A percentile compares a stretch with the other conserved stretches of the same genome.
These are phyloP conservation scores for Thymelicus lineola DNA, from an alignment of 2,888 invertebrate species.

Conservation along the genomic window DNA sequence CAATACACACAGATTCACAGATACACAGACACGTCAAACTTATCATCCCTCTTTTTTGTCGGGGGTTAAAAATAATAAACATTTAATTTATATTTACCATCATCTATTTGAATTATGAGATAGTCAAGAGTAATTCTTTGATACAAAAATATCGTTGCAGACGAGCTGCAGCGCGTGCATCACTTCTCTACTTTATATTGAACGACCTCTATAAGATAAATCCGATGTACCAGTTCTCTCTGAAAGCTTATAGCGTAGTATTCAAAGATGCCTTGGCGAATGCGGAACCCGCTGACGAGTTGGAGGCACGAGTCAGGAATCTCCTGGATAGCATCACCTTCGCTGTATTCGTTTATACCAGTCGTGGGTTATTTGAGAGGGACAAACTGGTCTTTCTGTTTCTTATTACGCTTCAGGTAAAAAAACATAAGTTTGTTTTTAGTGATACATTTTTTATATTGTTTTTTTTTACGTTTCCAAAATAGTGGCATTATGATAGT, in stretches of 20 bases:
- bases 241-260: slow-evolving; percentile 96
- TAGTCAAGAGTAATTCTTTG: too few relatives aligned
- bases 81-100: too few relatives aligned
- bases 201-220: slow-evolving; percentile 97
- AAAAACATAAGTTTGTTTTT: background rate
- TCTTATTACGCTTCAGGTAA: slow-evolving; percentile 93
- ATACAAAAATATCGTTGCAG: slow-evolving; percentile 57
- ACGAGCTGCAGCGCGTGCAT: slow-evolving; percentile 93
- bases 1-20: too few relatives aligned
- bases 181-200: slow-evolving; percentile 96
- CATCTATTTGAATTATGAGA: too few relatives aligned
- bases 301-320: slow-evolving; percentile 89
- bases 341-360: slow-evolving; percentile 94
- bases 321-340: slow-evolving; percentile 95
- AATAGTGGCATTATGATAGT: too few relatives aligned
- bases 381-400: slow-evolving; percentile 96
- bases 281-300: slow-evolving; percentile 88
- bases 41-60: too few relatives aligned
- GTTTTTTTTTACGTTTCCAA: too few relatives aligned
- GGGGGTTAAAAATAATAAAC: too few relatives aligned
- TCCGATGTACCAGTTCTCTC: slow-evolving; percentile 97
- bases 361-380: slow-evolving; percentile 94
- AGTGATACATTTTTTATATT: too few relatives aligned
- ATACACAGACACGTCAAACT: too few relatives aligned
- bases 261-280: slow-evolving; percentile 93